These are phyloP conservation scores for Helostoma temminkii DNA, from an alignment of 2,797 vertebrate genomes.

Conservation along the genomic window DNA sequence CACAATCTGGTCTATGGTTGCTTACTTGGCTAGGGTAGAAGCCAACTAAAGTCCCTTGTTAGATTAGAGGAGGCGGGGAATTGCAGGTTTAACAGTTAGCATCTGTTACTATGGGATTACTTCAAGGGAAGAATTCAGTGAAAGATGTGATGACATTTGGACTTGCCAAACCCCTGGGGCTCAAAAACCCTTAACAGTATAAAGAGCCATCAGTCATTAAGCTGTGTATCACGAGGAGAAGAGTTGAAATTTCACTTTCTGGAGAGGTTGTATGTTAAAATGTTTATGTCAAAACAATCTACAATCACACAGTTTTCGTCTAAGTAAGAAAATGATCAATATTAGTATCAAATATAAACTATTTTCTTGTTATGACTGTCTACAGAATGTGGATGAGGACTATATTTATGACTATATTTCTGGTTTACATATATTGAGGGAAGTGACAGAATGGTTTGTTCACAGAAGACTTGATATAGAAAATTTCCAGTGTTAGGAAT, in stretches of 20 bases:
- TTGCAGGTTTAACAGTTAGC: slow-evolving; percentile 78
- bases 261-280: slow-evolving; percentile 7
- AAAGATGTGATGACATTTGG: slow-evolving; percentile 73
- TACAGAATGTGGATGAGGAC: too few species aligned
- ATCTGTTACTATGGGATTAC: slow-evolving; percentile 83
- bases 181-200: slow-evolving; percentile 23
- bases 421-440: too few species aligned
- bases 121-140: slow-evolving; percentile 69
- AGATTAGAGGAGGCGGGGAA: slow-evolving; percentile 73
- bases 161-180: slow-evolving; percentile 55
- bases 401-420: too few species aligned
- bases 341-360: too few species aligned
- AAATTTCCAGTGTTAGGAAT: too few species aligned
- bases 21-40: slow-evolving; percentile 47
- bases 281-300: background rate
- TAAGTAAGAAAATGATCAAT: background rate
- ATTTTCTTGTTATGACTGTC: too few species aligned
- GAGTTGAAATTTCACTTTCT: slow-evolving; percentile 57
- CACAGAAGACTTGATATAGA: too few species aligned
- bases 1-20: slow-evolving; percentile 53
- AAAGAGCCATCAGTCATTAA: slow-evolving; percentile 36
- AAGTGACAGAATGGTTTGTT: too few species aligned
- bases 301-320: background rate
- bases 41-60: slow-evolving; percentile 65
- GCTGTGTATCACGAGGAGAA: slow-evolving; percentile 37